These are phyloP conservation scores for Grapholita molesta DNA, from an alignment of 1,140 invertebrate species.

Conservation along the genomic window DNA sequence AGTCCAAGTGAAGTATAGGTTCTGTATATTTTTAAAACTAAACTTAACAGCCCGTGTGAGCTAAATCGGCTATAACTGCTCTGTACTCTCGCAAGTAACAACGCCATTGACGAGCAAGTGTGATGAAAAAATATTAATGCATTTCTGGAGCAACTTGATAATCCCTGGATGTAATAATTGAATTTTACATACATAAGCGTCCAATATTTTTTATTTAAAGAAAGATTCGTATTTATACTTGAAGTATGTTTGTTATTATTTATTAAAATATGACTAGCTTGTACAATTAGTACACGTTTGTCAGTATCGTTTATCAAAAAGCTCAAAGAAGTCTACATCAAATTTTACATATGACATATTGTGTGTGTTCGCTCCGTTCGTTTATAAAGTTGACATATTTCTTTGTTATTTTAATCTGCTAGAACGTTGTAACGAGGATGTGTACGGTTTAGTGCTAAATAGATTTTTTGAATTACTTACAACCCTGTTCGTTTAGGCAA, in stretches of 20 bases:
- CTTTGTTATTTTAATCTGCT: neutral
- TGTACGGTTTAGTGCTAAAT: neutral
- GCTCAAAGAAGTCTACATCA: too few species aligned
- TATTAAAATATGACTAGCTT: neutral
- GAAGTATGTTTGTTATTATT: neutral
- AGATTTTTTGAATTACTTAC: neutral
- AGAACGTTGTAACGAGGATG: neutral
- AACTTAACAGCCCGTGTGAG: too few species aligned
- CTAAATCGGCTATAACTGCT: too few species aligned
- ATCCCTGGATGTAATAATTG: too few species aligned
- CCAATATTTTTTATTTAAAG: neutral
- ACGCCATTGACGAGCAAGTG: too few species aligned
- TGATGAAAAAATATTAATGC: too few species aligned
- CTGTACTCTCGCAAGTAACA: too few species aligned
- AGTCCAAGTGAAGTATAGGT: too few species aligned
- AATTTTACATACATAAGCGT: too few species aligned
- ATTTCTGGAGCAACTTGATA: too few species aligned
- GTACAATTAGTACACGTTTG: neutral
- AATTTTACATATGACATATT: neutral
- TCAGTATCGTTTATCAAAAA: too few species aligned
- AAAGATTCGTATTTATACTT: neutral
- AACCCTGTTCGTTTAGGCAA: neutral
- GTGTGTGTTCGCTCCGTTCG: neutral
- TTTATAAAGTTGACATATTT: neutral
- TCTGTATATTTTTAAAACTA: too few species aligned